Evolutionary conservation across 2,888 invertebrate genomes (phyloP), one percentile per base, ranked within the genome.

Genomic region (Ariolimax columbianus): DNA sequence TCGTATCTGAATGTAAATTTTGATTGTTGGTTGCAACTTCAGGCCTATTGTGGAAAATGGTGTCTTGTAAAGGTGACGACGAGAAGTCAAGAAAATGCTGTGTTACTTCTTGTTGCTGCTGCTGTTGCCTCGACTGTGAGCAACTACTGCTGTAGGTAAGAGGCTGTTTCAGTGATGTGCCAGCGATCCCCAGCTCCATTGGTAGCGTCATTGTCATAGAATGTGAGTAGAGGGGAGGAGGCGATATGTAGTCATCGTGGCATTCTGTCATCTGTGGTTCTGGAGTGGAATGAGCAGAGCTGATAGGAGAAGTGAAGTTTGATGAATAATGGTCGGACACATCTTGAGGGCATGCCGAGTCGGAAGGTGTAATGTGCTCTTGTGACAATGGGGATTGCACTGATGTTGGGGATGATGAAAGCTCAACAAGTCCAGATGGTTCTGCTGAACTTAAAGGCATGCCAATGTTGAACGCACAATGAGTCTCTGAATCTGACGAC

Each of bases 91-190:
- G 81, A 72, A 87, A 86, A 73, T 88, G 68, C 7, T 47, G 63
- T 47, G 84, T 66, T 63, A 77, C 63, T 33, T 85, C 77, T 17
- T 63, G 83, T 17, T 85, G 79, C 40, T 83, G 83, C 43, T 63
- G 83, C 23, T 85, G 79, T 47, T 83, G 83, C 43, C 68, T 78
- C 86, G 88, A 78, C 82, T 88, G 86, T 86, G 89, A 83, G 43
- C 91, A 88, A 91, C 96, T 95, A 88, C 95, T 95, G 63, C 95
- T 95, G 91, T 96, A 96, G 66, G 95, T 95, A 30, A 96, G 96
- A 3, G 96, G 96, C 90, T 95, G 95, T 91, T 96, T 96, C 59
- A 96, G 93, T 30, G 68, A 47, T 33, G 77, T 17, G 59, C 43
- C 23, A 73, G 95, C 92, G 87, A 95, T 93, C 43, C 95, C 84